Base-by-base conservation (phyloP, 1,140 invertebrate species). In the Latrodectus geometricus region DNA sequence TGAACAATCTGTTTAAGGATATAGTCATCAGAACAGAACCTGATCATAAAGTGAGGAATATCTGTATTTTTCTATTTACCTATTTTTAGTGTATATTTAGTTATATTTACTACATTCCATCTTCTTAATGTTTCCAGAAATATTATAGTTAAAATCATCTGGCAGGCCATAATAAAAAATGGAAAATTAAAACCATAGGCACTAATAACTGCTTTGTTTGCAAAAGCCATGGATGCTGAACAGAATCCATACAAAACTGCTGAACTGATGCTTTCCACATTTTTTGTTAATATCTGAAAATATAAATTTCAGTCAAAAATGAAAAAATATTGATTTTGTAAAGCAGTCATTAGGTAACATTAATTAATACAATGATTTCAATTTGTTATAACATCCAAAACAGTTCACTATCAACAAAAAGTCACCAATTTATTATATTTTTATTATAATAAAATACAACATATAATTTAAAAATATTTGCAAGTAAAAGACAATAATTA, bases 211-310 rank as follows among this genome's bases (percentile, higher is more conserved):
- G 90, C 88, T 88, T 93, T 93, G 88, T 92, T 92, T 35, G 92
- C 86, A 88, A 92, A 92, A n/a, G 92, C 92, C 90, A 92, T 92
- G 15, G 91, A 90, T 0, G 91, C 89, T 5, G 92, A 92, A 88
- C 90, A 91, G 8, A 89, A 70, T 9, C 92, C 92, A 90, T 93
- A 92, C 56, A 92, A 89, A 2, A 92, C 56, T 15, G 82, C 82
- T 20, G 82, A 84, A 21, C 72, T 23, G 61, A 84, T 76, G 9
- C 82, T 84, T 61, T 61, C 69, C 54, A 50, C 8, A 61, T 61
- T 79, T 21, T n/a, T 52, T 7, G 69, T 3, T 9, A 35, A n/a
- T 81, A 15, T 66, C 79, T 81, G 23, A 54, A 72, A 56, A 54
- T 23, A 56, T 35, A 72, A 15, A 68, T 35, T 35, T 5, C 35